Evolutionary conservation across 2,113 vertebrate genomes (phyloP).

Genomic region (Steatornis caripensis): DNA sequence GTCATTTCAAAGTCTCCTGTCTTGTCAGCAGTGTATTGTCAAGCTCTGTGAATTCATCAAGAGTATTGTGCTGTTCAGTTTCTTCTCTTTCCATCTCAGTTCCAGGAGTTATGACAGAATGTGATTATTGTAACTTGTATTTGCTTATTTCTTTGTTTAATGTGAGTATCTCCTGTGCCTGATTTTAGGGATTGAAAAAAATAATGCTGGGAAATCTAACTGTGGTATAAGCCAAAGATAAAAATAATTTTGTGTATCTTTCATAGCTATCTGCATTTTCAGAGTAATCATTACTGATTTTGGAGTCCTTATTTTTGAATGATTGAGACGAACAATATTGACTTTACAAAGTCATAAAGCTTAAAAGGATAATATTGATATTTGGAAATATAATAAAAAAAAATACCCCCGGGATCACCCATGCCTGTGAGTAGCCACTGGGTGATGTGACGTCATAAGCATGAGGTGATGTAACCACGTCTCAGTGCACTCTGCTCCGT

Average conservation of each 20-base stretch:
- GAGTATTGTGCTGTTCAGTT: neutral
- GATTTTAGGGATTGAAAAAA: neutral
- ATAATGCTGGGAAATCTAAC: neutral
- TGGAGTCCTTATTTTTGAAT: neutral
- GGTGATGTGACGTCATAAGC: neutral
- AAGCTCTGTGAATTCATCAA: neutral
- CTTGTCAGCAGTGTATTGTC: constrained; percentile 24
- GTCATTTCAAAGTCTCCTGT: neutral
- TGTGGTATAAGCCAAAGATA: neutral
- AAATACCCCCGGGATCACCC: neutral
- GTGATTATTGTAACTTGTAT: neutral
- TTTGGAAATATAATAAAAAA: neutral
- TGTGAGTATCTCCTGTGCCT: neutral
- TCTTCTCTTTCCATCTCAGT: neutral
- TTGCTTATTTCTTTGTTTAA: constrained; percentile 4
- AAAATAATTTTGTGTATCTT: neutral
- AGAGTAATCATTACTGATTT: neutral
- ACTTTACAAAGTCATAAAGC: neutral
- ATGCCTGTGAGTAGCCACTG: fast-evolving
- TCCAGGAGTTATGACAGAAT: neutral
- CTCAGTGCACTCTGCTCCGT: too few species aligned
- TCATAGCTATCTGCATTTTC: neutral
- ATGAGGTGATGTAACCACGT: neutral
- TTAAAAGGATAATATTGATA: neutral
- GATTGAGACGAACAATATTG: neutral